Percentiles rank a stretch among this genome's conserved stretches.
These are phyloP conservation scores for Falco rusticolus DNA, from an alignment of 2,797 vertebrate genomes.

Conservation along the genomic window DNA sequence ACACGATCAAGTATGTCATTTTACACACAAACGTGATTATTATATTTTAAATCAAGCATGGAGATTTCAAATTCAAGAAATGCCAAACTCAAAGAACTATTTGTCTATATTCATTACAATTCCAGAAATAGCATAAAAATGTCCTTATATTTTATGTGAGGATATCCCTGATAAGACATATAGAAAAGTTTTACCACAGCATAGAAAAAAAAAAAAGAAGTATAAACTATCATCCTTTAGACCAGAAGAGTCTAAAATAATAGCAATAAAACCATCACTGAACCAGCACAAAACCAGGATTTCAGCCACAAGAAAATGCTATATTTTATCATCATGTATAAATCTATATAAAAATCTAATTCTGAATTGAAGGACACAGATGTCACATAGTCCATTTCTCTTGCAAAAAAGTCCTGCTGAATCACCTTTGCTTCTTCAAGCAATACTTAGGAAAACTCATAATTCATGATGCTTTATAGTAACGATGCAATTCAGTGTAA, in stretches of 20 bases:
- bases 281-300: neutral
- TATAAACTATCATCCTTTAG: neutral
- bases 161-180: neutral
- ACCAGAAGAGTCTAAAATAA: neutral
- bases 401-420: neutral
- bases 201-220: neutral
- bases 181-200: neutral
- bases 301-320: neutral
- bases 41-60: neutral
- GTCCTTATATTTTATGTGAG: neutral
- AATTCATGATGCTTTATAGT: neutral
- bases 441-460: neutral
- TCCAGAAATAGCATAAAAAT: neutral
- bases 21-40: neutral
- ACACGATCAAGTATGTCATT: neutral
- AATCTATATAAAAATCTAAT: neutral
- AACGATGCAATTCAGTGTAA: neutral
- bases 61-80: constrained; percentile 30
- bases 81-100: neutral
- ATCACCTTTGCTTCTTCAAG: neutral
- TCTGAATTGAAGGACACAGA: neutral
- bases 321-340: neutral
- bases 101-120: neutral
- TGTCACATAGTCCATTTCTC: neutral
- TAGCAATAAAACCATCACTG: neutral